Evolutionary conservation across 2,113 vertebrate genomes (phyloP).

Genomic region (Cyphomyrus plagiostoma): DNA sequence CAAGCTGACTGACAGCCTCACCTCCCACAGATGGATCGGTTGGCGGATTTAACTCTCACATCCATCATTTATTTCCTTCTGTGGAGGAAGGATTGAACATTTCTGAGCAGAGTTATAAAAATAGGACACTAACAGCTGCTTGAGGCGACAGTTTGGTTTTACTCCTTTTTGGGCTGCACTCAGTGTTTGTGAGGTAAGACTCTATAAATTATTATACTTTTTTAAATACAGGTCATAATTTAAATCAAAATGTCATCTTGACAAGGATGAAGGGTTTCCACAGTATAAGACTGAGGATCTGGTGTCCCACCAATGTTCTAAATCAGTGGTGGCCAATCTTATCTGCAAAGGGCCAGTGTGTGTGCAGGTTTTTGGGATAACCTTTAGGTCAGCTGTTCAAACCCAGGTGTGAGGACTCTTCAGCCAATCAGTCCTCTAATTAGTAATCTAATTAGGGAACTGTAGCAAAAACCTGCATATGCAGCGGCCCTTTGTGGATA

Average conservation of each 20-base stretch:
- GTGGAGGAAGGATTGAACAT: background rate
- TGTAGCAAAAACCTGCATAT: too few species aligned
- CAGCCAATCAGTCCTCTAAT: too few species aligned
- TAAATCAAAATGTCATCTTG: background rate
- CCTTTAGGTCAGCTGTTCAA: too few species aligned
- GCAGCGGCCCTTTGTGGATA: too few species aligned
- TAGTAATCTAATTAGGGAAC: too few species aligned
- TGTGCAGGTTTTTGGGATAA: too few species aligned
- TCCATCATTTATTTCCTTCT: background rate
- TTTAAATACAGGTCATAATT: background rate
- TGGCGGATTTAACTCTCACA: background rate
- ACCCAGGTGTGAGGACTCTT: too few species aligned
- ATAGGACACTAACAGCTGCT: background rate
- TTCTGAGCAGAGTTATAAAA: background rate
- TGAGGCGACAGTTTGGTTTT: background rate
- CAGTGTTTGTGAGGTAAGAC: background rate
- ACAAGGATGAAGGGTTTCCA: background rate
- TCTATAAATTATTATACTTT: background rate
- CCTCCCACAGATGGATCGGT: background rate
- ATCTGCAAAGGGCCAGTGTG: too few species aligned
- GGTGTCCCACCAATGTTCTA: background rate
- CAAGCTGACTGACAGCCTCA: background rate
- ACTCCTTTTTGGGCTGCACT: background rate
- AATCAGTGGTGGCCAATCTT: too few species aligned
- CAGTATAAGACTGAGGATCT: background rate